Percentiles rank a stretch among this genome's conserved stretches.
phyloP scores from a whole-genome alignment of 2,888 invertebrate genomes.

The Rhimphoctona megacephalus region DNA sequence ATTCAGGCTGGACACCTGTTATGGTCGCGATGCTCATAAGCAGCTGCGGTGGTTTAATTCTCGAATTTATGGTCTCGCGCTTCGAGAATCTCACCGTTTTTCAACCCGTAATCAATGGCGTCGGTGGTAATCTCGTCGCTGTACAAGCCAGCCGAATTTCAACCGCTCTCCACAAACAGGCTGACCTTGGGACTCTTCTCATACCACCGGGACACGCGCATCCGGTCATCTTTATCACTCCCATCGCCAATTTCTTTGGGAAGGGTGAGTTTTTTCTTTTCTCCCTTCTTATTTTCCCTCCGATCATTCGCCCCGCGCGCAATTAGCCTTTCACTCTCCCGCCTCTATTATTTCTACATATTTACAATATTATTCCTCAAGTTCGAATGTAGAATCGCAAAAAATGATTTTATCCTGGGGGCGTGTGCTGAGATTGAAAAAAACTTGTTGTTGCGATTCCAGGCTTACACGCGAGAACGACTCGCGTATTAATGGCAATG shows the following conservation, averaged over 20 bases:
- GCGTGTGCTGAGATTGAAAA: no score
- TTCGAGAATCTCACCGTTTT: slow-evolving; percentile 91
- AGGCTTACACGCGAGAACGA: slow-evolving; percentile 89
- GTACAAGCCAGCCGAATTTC: slow-evolving; percentile 92
- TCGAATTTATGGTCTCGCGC: slow-evolving; percentile 89
- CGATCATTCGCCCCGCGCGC: no score
- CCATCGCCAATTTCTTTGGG: slow-evolving; percentile 88
- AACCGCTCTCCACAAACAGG: slow-evolving; percentile 89
- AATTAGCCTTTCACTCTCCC: no score
- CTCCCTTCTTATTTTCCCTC: slow-evolving; percentile 14
- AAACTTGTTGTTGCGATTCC: no score
- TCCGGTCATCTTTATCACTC: slow-evolving; percentile 87
- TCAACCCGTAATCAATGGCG: slow-evolving; percentile 94
- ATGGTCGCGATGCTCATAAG: slow-evolving; percentile 93
- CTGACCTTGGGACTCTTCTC: slow-evolving; percentile 88
- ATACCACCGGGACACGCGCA: slow-evolving; percentile 85
- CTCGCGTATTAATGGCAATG: slow-evolving; percentile 90
- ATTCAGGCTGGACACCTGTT: slow-evolving; percentile 92
- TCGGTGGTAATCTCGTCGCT: slow-evolving; percentile 93
- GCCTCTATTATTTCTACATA: no score
- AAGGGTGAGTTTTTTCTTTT: slow-evolving; percentile 83
- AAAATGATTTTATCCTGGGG: no score
- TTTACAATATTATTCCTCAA: no score
- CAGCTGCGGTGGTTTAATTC: slow-evolving; percentile 91
- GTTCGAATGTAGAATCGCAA: no score